A percentile compares a stretch with the other conserved stretches of the same genome.
These are phyloP conservation scores for Rhinogobius similis DNA, from an alignment of 2,113 vertebrate species.

Conservation along the genomic window DNA sequence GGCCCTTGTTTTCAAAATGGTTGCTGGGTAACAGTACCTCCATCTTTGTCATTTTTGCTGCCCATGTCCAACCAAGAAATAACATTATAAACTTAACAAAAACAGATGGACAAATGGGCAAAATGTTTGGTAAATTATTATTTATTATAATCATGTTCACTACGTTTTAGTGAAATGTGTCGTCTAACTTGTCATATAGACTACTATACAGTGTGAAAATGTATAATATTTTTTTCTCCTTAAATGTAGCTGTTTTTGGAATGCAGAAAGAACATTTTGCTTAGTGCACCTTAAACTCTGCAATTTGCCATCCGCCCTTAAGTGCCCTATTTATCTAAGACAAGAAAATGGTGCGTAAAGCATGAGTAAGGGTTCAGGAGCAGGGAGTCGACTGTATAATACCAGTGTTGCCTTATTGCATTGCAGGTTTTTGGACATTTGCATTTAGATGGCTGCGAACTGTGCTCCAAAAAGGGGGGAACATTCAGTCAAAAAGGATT, in stretches of 20 bases:
- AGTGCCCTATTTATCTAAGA: constrained; percentile 46
- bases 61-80: no score
- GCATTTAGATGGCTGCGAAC: constrained; percentile 85
- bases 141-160: no score
- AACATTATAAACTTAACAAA: no score
- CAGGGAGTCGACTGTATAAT: constrained; percentile 1
- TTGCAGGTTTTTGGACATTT: constrained; percentile 74
- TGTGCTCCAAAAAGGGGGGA: constrained; percentile 57
- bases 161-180: no score
- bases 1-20: no score
- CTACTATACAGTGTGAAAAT: no score
- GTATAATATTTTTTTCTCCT: no score
- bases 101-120: no score
- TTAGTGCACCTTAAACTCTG: constrained; percentile 21
- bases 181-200: no score
- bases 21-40: no score
- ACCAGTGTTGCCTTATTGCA: constrained; percentile 41
- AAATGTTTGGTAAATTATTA: no score
- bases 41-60: no score
- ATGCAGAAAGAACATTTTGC: constrained; percentile 3
- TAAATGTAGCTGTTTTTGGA: neutral
- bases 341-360: constrained; percentile 17
- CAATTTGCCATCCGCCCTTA: constrained; percentile 27
- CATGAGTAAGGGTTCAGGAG: neutral
- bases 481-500: constrained; percentile 48